Evolutionary conservation across 2,888 invertebrate genomes (phyloP), one percentile per base, ranked within the genome.

Genomic region (Cosmorhoe ocellata): DNA sequence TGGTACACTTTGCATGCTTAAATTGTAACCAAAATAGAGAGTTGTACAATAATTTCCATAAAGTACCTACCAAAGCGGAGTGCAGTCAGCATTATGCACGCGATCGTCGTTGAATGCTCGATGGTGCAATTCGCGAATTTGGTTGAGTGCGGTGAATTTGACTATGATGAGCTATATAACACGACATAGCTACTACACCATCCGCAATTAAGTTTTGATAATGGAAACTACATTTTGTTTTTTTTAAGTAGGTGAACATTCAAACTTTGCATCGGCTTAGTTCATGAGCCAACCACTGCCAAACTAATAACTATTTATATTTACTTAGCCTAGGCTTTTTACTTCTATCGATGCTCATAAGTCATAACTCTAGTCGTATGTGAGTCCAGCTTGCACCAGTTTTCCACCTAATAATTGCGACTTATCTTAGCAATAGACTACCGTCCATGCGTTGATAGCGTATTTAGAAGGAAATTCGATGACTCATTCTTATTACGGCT

Each of bases 61-160:
- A 48, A 39, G 61, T 60, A 56, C 40, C 33, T 60, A 56, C 40
- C 33, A 53, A 50, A 51, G 49, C 50, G 33, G 63, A 71, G 68
- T 67, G 64, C 66, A 67, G 56, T 46, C 48, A 38, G 44, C 53
- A 46, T 42, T 41, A 51, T 52, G 65, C 74, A 74, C 71, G 71
- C 69, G 63, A 72, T 68, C 27, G 66, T 71, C 64, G 64, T 69
- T 68, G 68, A 40, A 53, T 44, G 28, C 36, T 50, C 30, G 34
- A 22, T 31, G 31, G 31, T 37, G 47, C 38, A 40, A 55, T 47
- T 52, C 32, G 49, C 44, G 30, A 61, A 54, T 50, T 58, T 52
- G 24, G 11, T 33, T 37, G 51, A 56, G 58, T 53, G 47, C 47
- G 12, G 27, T 12, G 27, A 18, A 51, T 48, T 48, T 46, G 39